Evolutionary conservation across 2,113 vertebrate genomes (phyloP).

Genomic region (Pangasianodon hypophthalmus): DNA sequence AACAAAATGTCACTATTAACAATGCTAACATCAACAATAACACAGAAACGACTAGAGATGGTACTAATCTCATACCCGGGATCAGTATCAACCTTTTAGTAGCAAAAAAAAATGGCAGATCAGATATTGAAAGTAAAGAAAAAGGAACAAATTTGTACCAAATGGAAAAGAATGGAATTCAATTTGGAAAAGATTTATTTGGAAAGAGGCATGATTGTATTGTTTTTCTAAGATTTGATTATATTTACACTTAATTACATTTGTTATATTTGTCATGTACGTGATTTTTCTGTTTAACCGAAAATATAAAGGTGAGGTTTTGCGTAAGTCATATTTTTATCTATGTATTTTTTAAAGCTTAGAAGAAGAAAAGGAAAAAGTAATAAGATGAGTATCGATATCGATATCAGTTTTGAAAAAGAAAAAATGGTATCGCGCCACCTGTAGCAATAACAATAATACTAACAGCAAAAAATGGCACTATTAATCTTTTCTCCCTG

Average conservation of each 20-base stretch:
- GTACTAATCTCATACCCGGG: no score
- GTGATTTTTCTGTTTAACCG: background rate
- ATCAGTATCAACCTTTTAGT: no score
- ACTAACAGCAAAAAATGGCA: background rate
- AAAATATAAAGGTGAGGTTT: background rate
- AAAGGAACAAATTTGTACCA: background rate
- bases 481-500: background rate
- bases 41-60: no score
- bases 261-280: background rate
- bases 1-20: background rate
- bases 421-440: background rate
- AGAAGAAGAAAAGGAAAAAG: background rate
- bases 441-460: background rate
- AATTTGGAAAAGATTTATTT: background rate
- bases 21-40: background rate
- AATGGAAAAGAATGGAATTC: background rate
- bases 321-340: background rate
- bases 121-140: no score
- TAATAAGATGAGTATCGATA: background rate
- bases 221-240: background rate
- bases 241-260: background rate
- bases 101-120: no score
- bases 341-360: background rate
- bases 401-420: background rate
- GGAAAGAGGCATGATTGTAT: background rate